Base-by-base conservation (phyloP, 2,888 invertebrate species). In the Nudaria mundana region DNA sequence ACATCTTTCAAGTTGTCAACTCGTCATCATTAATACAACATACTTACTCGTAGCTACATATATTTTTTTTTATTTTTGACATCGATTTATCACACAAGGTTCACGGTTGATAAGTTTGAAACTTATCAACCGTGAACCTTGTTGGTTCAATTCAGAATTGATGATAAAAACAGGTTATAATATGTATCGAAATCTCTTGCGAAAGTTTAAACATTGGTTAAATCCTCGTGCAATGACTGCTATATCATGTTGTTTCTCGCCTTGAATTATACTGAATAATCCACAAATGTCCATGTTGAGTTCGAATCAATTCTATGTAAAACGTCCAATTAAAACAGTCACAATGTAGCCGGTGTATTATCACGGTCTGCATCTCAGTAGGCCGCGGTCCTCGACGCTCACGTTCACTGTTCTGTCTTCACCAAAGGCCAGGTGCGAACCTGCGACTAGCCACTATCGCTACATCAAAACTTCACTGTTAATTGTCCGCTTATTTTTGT, bases 401-500 rank as follows among this genome's bases (percentile, higher is more conserved):
- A 14, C 26, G 14, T 14, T 28, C 14, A 41, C 34, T 30, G n/a
- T 26, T 26, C 37, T 5, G 15, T 23, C 23, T 28, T 28, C 41
- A 25, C 22, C 37, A 29, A 25, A 36, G 33, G 22, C 38, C 26
- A 26, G 37, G 24, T n/a, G 35, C 44, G 28, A 15, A 40, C 33
- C 39, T 37, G 29, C 16, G 34, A 23, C 43, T 46, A 43, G 33
- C 35, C 39, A 51, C 40, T 61, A 58, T 56, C 58, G 41, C 42
- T 34, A 46, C 48, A 59, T 71, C 71, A 58, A 54, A 53, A 68
- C 67, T 66, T 64, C 62, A 64, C 60, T 66, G 63, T 72, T 75
- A 76, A 79, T 79, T 71, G 71, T 67, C 48, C 61, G 61, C 56
- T 74, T 73, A 80, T 74, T 77, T 82, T 79, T 73, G 68, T 63